Evolutionary conservation across 1,140 invertebrate species (phyloP), one percentile per base, ranked within the genome.

Genomic region (Caenorhabditis tropicalis): DNA sequence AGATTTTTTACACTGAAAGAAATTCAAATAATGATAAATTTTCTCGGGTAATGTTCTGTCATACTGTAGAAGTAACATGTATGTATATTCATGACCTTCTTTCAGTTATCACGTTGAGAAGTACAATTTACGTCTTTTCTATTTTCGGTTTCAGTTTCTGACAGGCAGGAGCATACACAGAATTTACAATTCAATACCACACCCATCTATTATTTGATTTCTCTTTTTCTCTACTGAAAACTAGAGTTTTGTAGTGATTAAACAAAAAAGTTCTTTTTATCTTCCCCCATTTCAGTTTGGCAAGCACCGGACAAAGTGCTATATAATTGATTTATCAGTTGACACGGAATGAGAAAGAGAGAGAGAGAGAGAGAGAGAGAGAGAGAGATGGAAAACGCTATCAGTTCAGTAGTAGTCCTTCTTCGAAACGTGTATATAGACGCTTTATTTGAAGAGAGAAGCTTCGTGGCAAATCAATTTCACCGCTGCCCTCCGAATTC

Each of bases 281-380:
- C 53, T 27, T 29, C 53, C 16, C 21, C 19, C 21, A 7, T 58
- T 29, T 58, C 12, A 16, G 2, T 9, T 43, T 43, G 65, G 15
- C 21, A 24, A 31, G 29, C 19, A 5, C 9, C 4, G 65, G 65
- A 31, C 65, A 74, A 74, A 74, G 36, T 74, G 65, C 65, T 31
- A 10, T 74, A 74, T 39, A 74, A 74, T 39, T 74, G 65, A 74
- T 74, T 74, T 74, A 74, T 74, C 65, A 74, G 65, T 74, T 74
- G n/a, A 27, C 36, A 31, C 65, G 43, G n/a, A 74, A 65, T 58
- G 29, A 33, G 36, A 60, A 21, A 29, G 10, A 60, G 56, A 36
- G n/a, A n/a, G n/a, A n/a, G n/a, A n/a, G n/a, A n/a, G n/a, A n/a
- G n/a, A n/a, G n/a, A n/a, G n/a, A n/a, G n/a, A 31, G 10, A 33